Evolutionary conservation across 2,797 vertebrate species (phyloP).

Genomic region (Tapera naevia): DNA sequence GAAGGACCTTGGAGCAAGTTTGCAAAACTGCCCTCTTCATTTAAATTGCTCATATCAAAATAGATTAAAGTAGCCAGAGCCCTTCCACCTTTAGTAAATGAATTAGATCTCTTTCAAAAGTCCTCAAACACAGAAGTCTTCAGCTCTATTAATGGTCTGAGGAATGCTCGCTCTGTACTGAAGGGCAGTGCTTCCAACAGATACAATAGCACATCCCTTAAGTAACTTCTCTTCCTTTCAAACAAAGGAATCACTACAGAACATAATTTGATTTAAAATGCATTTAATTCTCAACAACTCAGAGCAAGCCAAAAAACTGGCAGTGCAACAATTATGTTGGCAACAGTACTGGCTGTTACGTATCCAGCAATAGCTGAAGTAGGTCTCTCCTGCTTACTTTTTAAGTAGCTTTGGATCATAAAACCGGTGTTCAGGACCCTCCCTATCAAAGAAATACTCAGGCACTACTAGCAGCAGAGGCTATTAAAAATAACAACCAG

Average conservation of each 20-base stretch:
- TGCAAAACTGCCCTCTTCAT: not conserved
- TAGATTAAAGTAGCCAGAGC: not conserved
- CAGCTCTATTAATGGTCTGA: conserved; percentile 1
- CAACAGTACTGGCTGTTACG: rapidly evolving
- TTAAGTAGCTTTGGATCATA: not conserved
- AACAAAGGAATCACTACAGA: not conserved
- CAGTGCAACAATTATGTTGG: not conserved
- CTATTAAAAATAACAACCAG: not conserved
- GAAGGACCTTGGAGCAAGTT: not conserved
- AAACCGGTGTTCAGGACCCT: not conserved
- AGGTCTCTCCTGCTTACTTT: not conserved
- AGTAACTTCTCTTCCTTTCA: not conserved
- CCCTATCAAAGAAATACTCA: not conserved
- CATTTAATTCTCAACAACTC: conserved; percentile 3
- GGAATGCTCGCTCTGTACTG: not conserved
- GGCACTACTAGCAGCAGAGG: not conserved
- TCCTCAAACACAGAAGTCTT: not conserved
- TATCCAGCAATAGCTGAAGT: not conserved
- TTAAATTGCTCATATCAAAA: not conserved
- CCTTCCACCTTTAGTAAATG: conserved; percentile 43
- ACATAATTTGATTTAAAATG: not conserved
- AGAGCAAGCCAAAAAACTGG: not conserved
- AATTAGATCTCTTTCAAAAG: conserved; percentile 11
- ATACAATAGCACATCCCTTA: not conserved
- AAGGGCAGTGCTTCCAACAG: not conserved